These are phyloP conservation scores for Drosophila hamatofila DNA, from an alignment of 2,888 invertebrate genomes.

Conservation along the genomic window DNA sequence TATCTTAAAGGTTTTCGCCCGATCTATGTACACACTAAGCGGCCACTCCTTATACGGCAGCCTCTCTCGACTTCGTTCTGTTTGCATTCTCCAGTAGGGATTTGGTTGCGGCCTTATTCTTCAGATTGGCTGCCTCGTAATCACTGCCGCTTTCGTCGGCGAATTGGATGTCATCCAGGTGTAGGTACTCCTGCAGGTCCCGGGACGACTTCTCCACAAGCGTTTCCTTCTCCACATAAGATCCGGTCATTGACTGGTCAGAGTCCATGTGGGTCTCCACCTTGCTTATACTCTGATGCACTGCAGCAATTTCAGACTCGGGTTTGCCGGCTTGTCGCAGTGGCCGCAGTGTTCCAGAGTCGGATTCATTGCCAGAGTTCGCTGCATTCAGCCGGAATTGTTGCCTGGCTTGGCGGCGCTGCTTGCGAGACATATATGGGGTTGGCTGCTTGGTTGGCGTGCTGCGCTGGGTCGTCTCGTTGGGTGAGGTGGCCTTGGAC, in stretches of 20 bases:
- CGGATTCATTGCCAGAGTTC: constrained; percentile 53
- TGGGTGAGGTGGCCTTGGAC: constrained; percentile 82
- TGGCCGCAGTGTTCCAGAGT: constrained; percentile 32
- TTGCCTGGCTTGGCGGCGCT: constrained; percentile 73
- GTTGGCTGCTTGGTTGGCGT: constrained; percentile 62
- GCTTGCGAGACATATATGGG: constrained; percentile 74
- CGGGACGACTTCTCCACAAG: constrained; percentile 89
- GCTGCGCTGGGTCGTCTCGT: constrained; percentile 67
- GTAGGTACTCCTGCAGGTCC: constrained; percentile 87
- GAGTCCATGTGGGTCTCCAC: constrained; percentile 45
- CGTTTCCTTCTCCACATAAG: constrained; percentile 88
- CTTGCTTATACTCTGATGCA: constrained; percentile 48
- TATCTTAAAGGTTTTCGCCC: constrained; percentile 30
- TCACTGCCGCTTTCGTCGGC: constrained; percentile 87
- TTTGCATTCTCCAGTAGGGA: constrained; percentile 22
- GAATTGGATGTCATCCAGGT: constrained; percentile 89
- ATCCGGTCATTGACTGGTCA: constrained; percentile 77
- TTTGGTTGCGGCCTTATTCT: constrained; percentile 39
- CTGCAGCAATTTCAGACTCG: constrained; percentile 49
- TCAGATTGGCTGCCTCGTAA: constrained; percentile 66
- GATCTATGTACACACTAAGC: constrained; percentile 47
- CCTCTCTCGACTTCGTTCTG: constrained; percentile 52
- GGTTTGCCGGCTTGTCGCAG: constrained; percentile 5
- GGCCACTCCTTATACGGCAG: constrained; percentile 51
- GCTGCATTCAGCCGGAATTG: constrained; percentile 65